Conservation (phyloP, 2,888 invertebrate genomes). For the Stenotaenia linearis region DNA sequence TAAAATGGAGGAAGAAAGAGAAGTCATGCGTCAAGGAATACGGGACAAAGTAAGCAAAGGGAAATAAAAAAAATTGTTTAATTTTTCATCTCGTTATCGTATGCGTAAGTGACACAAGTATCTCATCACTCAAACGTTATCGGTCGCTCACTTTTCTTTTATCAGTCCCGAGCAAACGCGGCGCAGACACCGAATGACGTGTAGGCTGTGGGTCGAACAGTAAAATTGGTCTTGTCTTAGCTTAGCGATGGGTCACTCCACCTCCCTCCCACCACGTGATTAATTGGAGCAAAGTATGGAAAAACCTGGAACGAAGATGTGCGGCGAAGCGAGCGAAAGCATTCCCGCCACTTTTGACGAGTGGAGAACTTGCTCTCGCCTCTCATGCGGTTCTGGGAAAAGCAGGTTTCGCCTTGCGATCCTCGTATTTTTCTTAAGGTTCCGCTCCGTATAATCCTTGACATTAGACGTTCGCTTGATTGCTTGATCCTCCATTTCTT, state of each 20-base stretch:
- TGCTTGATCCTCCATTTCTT: background rate
- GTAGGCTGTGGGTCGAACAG: background rate
- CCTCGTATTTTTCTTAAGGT: background rate
- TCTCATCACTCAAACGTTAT: background rate
- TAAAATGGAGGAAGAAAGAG: constrained; percentile 98
- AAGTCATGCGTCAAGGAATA: constrained; percentile 98
- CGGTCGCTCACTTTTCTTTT: background rate
- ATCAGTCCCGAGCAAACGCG: background rate
- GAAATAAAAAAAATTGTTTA: background rate
- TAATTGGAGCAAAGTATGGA: background rate
- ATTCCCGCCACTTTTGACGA: background rate
- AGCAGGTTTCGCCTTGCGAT: background rate
- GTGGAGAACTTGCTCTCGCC: background rate
- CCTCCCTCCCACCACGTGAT: background rate
- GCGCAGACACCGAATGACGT: background rate
- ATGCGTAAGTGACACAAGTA: background rate
- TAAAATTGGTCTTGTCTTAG: background rate
- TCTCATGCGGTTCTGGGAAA: background rate
- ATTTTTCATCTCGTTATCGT: background rate
- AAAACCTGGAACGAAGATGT: background rate
- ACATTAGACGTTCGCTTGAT: constrained; percentile 6
- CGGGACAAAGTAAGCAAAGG: constrained; percentile 81
- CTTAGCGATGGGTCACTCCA: background rate
- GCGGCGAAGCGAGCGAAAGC: background rate
- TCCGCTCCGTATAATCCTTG: constrained; percentile 6